Base-by-base conservation (phyloP, 2,888 invertebrate genomes). In the Diaphora mendica region DNA sequence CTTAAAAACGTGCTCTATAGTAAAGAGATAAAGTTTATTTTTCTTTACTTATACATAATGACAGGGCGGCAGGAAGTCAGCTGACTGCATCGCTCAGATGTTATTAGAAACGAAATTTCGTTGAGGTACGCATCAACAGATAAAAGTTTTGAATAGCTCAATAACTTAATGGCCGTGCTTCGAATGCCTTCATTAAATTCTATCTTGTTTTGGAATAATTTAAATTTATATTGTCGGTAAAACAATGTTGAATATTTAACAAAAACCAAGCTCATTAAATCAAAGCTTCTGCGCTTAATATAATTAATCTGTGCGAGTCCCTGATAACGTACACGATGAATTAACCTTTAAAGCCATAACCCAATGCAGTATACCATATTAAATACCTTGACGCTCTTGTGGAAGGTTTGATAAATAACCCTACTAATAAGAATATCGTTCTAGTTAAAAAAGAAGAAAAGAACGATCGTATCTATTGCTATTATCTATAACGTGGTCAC, bases 1-100 rank as follows among this genome's bases (percentile, higher is more conserved):
- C 0, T 1, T n/a, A 17, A 77, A 68, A 71, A 20, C 59, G 20
- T 17, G 42, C 75, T 39, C 48, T 80, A 74, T 26, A 0, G 0
- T 0, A 0, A 20, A 0, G 33, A 0, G 0, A 26, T 48, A 79
- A 55, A 65, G 73, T 74, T 20, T 17, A n/a, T 33, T 71, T 75
- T 83, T 3, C 17, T 4, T 62, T 70, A 74, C 3, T 15, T 0
- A 5, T 1, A 64, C 44, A 20, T 77, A 78, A 84, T 77, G 73
- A 73, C 77, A 70, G 85, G 85, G 85, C 77, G 83, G 82, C 80
- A 78, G 80, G 84, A 84, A 85, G 85, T 85, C 85, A 85, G 85
- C 85, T 85, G 85, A 85, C 85, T 85, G 79, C 82, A 70, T 75
- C 85, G 79, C 79, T 85, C 82, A 79, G 84, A 83, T 83, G 80